Evolutionary conservation across 2,888 invertebrate genomes (phyloP), one percentile per base, ranked within the genome.

Genomic region (Pegoplata infirma): DNA sequence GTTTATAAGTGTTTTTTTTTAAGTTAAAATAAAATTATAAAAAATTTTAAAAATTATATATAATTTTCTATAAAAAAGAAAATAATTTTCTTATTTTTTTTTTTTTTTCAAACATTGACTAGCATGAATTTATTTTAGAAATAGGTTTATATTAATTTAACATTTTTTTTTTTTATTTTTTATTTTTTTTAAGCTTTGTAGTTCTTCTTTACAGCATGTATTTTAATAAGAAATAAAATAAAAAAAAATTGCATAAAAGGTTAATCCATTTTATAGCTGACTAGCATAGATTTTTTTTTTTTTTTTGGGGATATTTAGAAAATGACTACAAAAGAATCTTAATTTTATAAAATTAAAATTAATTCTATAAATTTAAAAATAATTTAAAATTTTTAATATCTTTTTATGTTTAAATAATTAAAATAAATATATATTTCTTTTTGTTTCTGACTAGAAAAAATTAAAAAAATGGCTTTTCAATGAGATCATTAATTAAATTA

Each of bases 381-480:
- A 80, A 66, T 71, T 64, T 72, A 25, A 28, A 69, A 63, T 64
- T 74, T 64, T 64, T 69, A 75, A 75, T 74, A 71, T 74, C 77
- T 59, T 74, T 49, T n/a, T 28, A 7, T 58, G 14, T 46, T 63
- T 63, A 49, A 63, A 47, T 69, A 69, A 19, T 61, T 53, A 32
- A 72, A 51, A 40, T 44, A 21, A 25, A 49, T 53, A 36, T 46
- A 40, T 47, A 47, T 40, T 47, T 67, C 51, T 49, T 6, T 59
- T 51, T 23, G n/a, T 32, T 66, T 77, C 82, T 83, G 83, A 83
- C 84, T 83, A 84, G 82, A 81, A 81, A 84, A 82, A 71, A 47
- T 25, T 19, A 67, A 49, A 12, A 44, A 36, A 44, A 71, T 61
- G 46, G 25, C 56, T 47, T 25, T n/a, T 40, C 44, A 49, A 68